Conservation (phyloP, 92 coral and sea anemone species). For the Isaurus tuberculatus region DNA sequence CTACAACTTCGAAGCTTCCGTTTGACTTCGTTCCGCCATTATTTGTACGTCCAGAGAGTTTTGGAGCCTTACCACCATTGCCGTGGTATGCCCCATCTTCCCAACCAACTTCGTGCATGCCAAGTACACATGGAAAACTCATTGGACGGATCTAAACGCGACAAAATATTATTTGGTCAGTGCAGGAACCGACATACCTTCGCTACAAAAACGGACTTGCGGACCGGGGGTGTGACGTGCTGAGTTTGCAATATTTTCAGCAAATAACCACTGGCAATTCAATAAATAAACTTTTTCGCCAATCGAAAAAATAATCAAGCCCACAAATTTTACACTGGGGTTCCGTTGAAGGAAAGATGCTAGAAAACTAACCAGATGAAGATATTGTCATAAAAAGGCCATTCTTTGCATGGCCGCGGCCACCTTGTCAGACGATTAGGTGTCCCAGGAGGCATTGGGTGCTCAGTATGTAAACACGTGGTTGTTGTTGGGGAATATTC, state of each 20-base stretch:
- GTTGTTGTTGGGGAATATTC: slow-evolving; percentile 68
- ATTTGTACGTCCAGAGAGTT: slow-evolving; percentile 81
- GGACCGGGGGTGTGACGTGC: slow-evolving; percentile 99
- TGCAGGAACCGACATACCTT: slow-evolving; percentile 67
- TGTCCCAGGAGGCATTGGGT: slow-evolving; percentile 81
- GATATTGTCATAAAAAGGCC: slow-evolving; percentile 76
- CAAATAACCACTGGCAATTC: slow-evolving; percentile 30
- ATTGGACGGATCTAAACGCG: slow-evolving; percentile 97
- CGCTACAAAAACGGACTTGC: slow-evolving; percentile 43
- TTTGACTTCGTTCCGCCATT: slow-evolving; percentile 79
- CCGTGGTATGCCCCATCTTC: slow-evolving; percentile 96
- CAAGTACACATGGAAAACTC: slow-evolving; percentile 99
- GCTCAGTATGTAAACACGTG: slow-evolving; percentile 85
- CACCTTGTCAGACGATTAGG: slow-evolving; percentile 79
- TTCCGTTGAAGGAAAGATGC: slow-evolving; percentile 71
- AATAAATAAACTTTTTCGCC: slow-evolving; percentile 64
- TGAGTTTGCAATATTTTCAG: slow-evolving; percentile 75
- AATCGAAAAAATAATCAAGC: slow-evolving; percentile 45
- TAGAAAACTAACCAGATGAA: slow-evolving; percentile 87
- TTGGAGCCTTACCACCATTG: slow-evolving; percentile 89
- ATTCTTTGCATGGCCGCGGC: slow-evolving; percentile 98
- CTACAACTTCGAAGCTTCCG: slow-evolving; percentile 92
- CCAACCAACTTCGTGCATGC: slow-evolving; percentile 99
- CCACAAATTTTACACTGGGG: slow-evolving; percentile 49
- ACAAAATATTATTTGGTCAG: slow-evolving; percentile 69